These are phyloP conservation scores for Anhinga rufa DNA, from an alignment of 2,113 vertebrate species.

Conservation along the genomic window DNA sequence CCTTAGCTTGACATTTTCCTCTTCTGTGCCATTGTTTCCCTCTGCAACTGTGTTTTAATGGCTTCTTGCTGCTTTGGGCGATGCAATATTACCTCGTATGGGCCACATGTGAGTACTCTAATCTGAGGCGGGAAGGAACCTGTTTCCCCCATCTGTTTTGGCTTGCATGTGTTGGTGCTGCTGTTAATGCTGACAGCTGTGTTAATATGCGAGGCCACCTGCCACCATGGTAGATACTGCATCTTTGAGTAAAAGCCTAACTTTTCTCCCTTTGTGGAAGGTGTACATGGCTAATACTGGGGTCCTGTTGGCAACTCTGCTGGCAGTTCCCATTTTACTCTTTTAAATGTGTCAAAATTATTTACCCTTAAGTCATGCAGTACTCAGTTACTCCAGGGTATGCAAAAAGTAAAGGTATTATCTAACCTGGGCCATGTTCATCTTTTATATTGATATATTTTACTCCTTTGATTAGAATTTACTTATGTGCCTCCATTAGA, in stretches of 20 bases:
- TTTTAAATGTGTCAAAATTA: not conserved
- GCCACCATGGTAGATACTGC: slow-evolving; percentile 42
- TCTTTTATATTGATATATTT: not conserved
- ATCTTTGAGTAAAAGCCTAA: not conserved
- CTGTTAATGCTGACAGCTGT: slow-evolving; percentile 69
- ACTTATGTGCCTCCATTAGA: not conserved
- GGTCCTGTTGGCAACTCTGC: not conserved
- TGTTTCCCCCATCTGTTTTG: slow-evolving; percentile 62
- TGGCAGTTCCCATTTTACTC: not conserved
- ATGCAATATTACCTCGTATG: slow-evolving; percentile 13
- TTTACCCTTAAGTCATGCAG: not conserved
- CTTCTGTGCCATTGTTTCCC: not conserved
- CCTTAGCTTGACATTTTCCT: not conserved
- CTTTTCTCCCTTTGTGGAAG: not conserved
- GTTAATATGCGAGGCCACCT: slow-evolving; percentile 65
- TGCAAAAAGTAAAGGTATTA: not conserved
- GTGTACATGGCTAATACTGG: not conserved
- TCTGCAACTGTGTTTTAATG: slow-evolving; percentile 7
- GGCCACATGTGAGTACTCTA: slow-evolving; percentile 39
- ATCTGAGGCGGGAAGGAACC: slow-evolving; percentile 25
- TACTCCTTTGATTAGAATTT: not conserved
- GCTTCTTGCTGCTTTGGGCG: slow-evolving; percentile 35
- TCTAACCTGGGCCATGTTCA: not conserved
- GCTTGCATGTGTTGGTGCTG: slow-evolving; percentile 59
- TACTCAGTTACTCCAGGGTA: not conserved